Conservation (phyloP, 2,888 invertebrate genomes). For the Rhamnusium bicolor region DNA sequence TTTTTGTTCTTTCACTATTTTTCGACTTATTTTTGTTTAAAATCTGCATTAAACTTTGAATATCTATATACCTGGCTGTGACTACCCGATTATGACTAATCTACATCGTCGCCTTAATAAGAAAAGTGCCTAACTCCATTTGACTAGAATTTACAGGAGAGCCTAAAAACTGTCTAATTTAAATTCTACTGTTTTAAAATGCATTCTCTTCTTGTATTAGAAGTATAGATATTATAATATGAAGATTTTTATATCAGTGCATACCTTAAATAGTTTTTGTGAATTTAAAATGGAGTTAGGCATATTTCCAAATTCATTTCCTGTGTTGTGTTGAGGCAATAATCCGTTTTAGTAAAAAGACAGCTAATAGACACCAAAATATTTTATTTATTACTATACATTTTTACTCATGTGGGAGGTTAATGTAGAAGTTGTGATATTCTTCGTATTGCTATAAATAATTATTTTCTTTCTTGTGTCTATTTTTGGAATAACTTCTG, state of each 20-base stretch:
- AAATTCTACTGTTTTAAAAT: background rate
- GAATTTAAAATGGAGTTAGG: background rate
- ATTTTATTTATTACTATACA: background rate
- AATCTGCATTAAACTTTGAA: no score
- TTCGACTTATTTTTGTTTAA: no score
- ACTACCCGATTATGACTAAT: no score
- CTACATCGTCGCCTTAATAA: conserved; percentile 41
- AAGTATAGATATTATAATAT: no score
- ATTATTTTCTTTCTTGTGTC: background rate
- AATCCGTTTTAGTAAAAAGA: background rate
- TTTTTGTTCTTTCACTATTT: no score
- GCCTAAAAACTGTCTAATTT: background rate
- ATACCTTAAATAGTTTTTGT: background rate
- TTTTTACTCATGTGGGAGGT: background rate
- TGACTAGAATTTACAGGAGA: background rate
- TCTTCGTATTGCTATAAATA: conserved; percentile 15
- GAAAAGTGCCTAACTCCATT: conserved; percentile 16
- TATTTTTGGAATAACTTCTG: background rate
- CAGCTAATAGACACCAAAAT: background rate
- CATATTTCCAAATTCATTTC: background rate
- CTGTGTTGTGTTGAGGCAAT: background rate
- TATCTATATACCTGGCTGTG: no score
- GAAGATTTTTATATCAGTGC: no score
- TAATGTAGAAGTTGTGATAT: background rate
- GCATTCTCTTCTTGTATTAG: background rate